phyloP scores from a whole-genome alignment of 2,113 vertebrate genomes.

The Phaethornis superciliosus region DNA sequence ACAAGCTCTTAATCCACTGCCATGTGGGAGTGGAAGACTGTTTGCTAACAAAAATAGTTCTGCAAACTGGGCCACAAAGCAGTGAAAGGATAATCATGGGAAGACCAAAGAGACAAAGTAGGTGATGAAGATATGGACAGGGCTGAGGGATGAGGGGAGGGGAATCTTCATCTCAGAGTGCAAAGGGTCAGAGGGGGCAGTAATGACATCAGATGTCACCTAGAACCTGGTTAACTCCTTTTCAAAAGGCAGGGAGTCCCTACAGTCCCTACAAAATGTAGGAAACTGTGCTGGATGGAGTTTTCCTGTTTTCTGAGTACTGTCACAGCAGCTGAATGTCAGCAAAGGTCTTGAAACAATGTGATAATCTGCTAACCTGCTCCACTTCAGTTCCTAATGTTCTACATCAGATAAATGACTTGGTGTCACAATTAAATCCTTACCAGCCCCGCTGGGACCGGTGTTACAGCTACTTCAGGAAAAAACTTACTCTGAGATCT shows the following conservation, averaged over 20 bases:
- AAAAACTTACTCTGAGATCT: not conserved
- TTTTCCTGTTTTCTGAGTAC: not conserved
- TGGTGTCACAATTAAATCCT: slow-evolving; percentile 33
- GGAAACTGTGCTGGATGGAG: not conserved
- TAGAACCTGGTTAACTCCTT: not conserved
- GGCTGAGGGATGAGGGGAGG: not conserved
- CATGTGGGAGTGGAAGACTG: not conserved
- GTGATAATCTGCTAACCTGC: not conserved
- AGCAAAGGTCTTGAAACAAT: not conserved
- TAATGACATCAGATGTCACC: not conserved
- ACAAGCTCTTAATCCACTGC: slow-evolving; percentile 30
- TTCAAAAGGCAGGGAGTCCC: not conserved
- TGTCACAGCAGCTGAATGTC: not conserved
- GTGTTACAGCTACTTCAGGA: not conserved
- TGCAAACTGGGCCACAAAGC: slow-evolving; percentile 10
- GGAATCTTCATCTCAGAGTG: not conserved
- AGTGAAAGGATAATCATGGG: not conserved
- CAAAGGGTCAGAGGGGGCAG: too few species aligned
- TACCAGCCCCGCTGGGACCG: not conserved
- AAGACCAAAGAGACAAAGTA: not conserved
- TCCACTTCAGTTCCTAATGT: not conserved
- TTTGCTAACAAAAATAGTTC: slow-evolving; percentile 10
- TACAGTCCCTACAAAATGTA: not conserved
- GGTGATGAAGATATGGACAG: not conserved
- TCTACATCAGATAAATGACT: slow-evolving; percentile 17